phyloP scores from a whole-genome alignment of 2,797 vertebrate genomes.

The Scomberomorus guttatus region DNA sequence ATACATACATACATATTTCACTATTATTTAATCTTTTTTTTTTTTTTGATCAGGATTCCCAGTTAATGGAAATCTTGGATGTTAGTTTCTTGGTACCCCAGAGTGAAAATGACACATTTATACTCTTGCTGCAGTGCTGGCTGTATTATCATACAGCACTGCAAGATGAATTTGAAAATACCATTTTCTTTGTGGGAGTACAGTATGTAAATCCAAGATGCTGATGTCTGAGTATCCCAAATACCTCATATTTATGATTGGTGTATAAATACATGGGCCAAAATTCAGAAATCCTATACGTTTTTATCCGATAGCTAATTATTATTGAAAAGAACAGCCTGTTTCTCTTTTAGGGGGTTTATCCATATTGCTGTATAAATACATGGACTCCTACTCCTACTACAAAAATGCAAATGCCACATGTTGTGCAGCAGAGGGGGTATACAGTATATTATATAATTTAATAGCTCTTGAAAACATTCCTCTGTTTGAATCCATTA shows the following conservation, averaged over 20 bases:
- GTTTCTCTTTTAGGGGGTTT: not conserved
- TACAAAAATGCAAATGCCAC: slow-evolving; percentile 19
- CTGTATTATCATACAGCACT: slow-evolving; percentile 29
- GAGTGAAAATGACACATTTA: slow-evolving; percentile 42
- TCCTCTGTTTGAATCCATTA: slow-evolving; percentile 47
- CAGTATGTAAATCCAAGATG: not conserved
- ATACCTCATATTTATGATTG: not conserved
- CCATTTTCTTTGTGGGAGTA: not conserved
- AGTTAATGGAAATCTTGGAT: not conserved
- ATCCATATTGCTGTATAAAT: slow-evolving; percentile 1
- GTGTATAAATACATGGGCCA: not conserved
- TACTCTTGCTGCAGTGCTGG: slow-evolving; percentile 26
- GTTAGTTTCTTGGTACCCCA: not conserved
- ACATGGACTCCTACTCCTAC: not conserved
- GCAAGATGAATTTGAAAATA: not conserved
- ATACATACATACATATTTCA: no score
- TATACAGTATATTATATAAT: slow-evolving; percentile 2
- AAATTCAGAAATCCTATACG: not conserved
- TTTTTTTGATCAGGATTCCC: slow-evolving; percentile 12
- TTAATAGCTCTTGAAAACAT: slow-evolving; percentile 32
- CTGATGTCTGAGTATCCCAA: not conserved
- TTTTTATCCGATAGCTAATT: no score
- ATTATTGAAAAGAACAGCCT: no score
- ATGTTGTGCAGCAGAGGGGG: not conserved
- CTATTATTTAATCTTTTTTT: not conserved